These are phyloP conservation scores for Eubasilissa regina DNA, from an alignment of 1,140 invertebrate genomes.

Conservation along the genomic window DNA sequence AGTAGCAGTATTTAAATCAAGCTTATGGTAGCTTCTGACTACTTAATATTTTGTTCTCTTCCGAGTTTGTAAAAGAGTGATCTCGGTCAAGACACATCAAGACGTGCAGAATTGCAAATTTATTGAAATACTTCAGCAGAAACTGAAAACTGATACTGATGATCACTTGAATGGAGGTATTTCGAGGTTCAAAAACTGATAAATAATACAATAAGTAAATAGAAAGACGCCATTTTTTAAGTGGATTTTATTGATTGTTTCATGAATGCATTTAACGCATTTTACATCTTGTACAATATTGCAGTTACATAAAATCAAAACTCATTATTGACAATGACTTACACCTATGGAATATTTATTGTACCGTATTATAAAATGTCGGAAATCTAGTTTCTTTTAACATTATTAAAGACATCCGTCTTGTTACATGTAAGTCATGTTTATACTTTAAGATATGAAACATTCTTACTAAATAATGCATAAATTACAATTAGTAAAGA, in stretches of 20 bases:
- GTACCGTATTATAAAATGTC: slow-evolving; percentile 17
- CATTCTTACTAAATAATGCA: slow-evolving; percentile 15
- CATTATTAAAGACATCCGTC: neutral
- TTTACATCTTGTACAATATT: slow-evolving; percentile 28
- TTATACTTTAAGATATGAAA: slow-evolving; percentile 22
- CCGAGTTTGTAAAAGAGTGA: too few relatives aligned
- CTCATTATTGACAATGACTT: slow-evolving; percentile 4
- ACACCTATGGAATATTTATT: slow-evolving; percentile 38
- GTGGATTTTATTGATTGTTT: slow-evolving; percentile 19
- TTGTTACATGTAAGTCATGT: slow-evolving; percentile 15
- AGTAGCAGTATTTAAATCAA: too few relatives aligned
- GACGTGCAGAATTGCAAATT: too few relatives aligned
- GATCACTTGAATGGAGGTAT: neutral
- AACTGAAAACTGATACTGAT: neutral
- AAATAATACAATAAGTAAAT: slow-evolving; percentile 24
- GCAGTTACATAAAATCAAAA: slow-evolving; percentile 19
- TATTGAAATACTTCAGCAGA: neutral
- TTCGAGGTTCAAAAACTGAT: neutral
- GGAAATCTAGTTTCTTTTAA: slow-evolving; percentile 22
- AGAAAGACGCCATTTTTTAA: slow-evolving; percentile 25
- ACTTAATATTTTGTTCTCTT: too few relatives aligned
- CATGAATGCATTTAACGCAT: slow-evolving; percentile 11
- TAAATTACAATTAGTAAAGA: slow-evolving; percentile 7
- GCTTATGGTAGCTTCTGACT: too few relatives aligned
- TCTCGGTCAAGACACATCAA: too few relatives aligned